Conservation (phyloP, 2,888 invertebrate species). For the Pyralis farinalis region DNA sequence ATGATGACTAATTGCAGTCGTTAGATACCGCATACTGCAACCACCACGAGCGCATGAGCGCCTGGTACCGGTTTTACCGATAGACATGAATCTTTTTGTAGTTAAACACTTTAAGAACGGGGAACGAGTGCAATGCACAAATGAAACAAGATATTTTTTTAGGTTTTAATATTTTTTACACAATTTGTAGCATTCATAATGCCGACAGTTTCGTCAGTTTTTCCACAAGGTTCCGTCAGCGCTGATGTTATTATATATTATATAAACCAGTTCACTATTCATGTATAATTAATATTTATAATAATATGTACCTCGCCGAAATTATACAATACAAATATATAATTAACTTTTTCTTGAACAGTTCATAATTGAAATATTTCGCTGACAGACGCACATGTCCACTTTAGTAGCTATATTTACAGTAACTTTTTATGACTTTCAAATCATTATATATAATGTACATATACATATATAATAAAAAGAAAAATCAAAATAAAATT, state of each 20-base stretch:
- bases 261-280: constrained; percentile 56
- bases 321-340: constrained; percentile 75
- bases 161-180: constrained; percentile 82
- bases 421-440: constrained; percentile 72
- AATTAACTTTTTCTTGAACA: constrained; percentile 45
- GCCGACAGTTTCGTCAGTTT: constrained; percentile 65
- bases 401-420: constrained; percentile 75
- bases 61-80: too few species aligned
- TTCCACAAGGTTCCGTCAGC: constrained; percentile 58
- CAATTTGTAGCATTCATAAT: constrained; percentile 82
- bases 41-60: too few species aligned
- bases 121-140: constrained; percentile 26
- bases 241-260: constrained; percentile 37
- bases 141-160: constrained; percentile 71
- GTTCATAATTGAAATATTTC: constrained; percentile 42
- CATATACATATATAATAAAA: constrained; percentile 73
- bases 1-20: too few species aligned
- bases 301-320: constrained; percentile 54
- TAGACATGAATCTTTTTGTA: too few species aligned
- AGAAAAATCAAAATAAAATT: constrained; percentile 80
- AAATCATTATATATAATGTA: constrained; percentile 74
- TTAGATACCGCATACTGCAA: too few species aligned
- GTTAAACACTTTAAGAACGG: too few species aligned
- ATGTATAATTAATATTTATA: constrained; percentile 39
- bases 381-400: constrained; percentile 62